These are phyloP conservation scores for Drosophila bifasciata DNA, from an alignment of 1,140 invertebrate genomes.

Conservation along the genomic window DNA sequence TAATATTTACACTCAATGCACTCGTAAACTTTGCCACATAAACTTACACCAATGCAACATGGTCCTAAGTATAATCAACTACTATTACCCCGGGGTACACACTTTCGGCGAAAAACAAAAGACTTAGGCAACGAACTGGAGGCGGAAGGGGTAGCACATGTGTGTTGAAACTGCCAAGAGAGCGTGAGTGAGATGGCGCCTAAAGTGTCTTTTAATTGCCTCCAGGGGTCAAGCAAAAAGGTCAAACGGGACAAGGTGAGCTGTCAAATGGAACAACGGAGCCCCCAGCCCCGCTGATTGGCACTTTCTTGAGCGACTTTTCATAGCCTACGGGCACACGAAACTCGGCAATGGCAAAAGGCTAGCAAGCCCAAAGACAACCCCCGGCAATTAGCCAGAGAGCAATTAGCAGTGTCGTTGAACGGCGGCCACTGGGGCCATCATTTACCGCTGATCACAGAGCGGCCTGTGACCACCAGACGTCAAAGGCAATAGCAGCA, in stretches of 20 bases:
- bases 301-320: constrained; percentile 73
- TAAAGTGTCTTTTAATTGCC: constrained; percentile 74
- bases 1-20: too few relatives aligned
- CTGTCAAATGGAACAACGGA: constrained; percentile 64
- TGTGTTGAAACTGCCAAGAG: constrained; percentile 2
- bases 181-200: constrained; percentile 30
- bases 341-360: constrained; percentile 22
- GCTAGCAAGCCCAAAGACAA: constrained; percentile 23
- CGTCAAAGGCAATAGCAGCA: not conserved
- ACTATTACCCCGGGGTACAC: too few relatives aligned
- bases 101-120: constrained; percentile 2
- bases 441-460: constrained; percentile 76
- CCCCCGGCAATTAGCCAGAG: constrained; percentile 57
- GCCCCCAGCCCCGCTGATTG: constrained; percentile 51
- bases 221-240: constrained; percentile 35
- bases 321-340: constrained; percentile 56
- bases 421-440: constrained; percentile 63
- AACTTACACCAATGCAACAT: too few relatives aligned
- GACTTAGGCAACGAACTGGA: constrained; percentile 1
- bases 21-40: too few relatives aligned
- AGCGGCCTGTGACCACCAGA: constrained; percentile 57
- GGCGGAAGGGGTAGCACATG: not conserved
- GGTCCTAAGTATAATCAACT: too few relatives aligned
- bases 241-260: constrained; percentile 45
- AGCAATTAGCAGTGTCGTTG: constrained; percentile 55